These are phyloP conservation scores for Notodonta dromedarius DNA, from an alignment of 2,888 invertebrate genomes.

Conservation along the genomic window DNA sequence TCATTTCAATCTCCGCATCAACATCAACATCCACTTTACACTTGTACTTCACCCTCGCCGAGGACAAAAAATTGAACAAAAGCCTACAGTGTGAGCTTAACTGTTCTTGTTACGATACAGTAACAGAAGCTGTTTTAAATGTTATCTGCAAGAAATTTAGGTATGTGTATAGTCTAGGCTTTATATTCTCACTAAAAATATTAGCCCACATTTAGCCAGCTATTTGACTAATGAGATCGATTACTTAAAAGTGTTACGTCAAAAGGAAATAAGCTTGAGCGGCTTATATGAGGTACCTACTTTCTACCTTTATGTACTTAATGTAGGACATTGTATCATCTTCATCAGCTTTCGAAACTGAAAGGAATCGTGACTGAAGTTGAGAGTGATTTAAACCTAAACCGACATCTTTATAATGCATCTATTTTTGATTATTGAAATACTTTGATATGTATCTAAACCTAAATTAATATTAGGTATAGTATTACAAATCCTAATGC, in stretches of 20 bases:
- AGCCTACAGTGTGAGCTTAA: no score
- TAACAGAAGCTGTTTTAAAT: background rate
- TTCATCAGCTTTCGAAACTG: constrained; percentile 41
- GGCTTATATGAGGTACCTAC: constrained; percentile 19
- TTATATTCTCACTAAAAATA: constrained; percentile 8
- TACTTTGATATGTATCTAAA: no score
- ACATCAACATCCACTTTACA: background rate
- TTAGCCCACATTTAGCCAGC: constrained; percentile 38
- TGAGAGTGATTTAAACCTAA: constrained; percentile 26
- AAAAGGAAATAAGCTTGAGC: constrained; percentile 40
- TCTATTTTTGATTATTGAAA: background rate
- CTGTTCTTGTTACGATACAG: no score
- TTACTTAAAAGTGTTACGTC: constrained; percentile 43
- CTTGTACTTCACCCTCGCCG: background rate
- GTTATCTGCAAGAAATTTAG: background rate
- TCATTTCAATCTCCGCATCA: background rate
- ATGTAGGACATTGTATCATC: constrained; percentile 38
- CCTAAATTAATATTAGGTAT: no score
- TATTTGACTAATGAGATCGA: constrained; percentile 54
- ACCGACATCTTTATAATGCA: constrained; percentile 6
- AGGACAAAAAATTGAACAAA: no score
- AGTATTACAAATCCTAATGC: no score
- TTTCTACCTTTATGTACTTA: constrained; percentile 38
- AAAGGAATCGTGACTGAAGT: constrained; percentile 36
- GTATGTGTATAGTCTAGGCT: background rate